These are phyloP conservation scores for Penaeus japonicus DNA, from an alignment of 1,140 invertebrate species.

Conservation along the genomic window DNA sequence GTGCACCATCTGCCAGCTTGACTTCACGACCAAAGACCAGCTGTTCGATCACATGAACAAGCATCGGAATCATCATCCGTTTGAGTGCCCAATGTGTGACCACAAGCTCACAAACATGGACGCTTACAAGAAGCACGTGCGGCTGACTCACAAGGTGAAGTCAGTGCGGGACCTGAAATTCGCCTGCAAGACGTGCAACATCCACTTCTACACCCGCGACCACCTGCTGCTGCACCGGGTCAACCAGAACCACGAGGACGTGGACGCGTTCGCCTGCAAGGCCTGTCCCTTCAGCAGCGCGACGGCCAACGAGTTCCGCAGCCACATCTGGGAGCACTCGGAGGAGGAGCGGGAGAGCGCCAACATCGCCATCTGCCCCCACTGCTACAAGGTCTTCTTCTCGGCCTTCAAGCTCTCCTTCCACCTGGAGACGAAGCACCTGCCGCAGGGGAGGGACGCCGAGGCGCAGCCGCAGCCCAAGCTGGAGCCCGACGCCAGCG, in stretches of 20 bases:
- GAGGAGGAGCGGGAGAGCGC: conserved; percentile 51
- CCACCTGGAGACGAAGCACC: conserved; percentile 43
- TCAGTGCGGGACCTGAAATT: conserved; percentile 53
- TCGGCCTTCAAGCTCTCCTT: conserved; percentile 47
- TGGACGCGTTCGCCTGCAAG: conserved; percentile 49
- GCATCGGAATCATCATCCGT: conserved; percentile 50
- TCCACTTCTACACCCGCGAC: conserved; percentile 55
- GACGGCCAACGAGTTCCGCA: conserved; percentile 49
- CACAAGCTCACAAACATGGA: conserved; percentile 51
- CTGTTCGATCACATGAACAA: conserved; percentile 58
- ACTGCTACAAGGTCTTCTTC: conserved; percentile 58
- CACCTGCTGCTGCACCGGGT: conserved; percentile 52
- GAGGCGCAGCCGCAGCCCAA: conserved; percentile 30
- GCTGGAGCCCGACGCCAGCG: background rate
- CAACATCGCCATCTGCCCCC: conserved; percentile 53
- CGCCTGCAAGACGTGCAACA: conserved; percentile 48
- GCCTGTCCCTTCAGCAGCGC: conserved; percentile 35
- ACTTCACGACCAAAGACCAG: conserved; percentile 57
- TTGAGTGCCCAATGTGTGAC: conserved; percentile 50
- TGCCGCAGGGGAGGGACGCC: background rate
- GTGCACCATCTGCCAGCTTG: conserved; percentile 45
- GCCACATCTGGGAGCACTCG: conserved; percentile 48
- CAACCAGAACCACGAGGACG: conserved; percentile 57
- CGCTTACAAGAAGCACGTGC: conserved; percentile 57
- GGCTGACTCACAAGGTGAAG: conserved; percentile 52